phyloP scores from a whole-genome alignment of 2,113 vertebrate genomes.

The Motacilla tschutschensis region DNA sequence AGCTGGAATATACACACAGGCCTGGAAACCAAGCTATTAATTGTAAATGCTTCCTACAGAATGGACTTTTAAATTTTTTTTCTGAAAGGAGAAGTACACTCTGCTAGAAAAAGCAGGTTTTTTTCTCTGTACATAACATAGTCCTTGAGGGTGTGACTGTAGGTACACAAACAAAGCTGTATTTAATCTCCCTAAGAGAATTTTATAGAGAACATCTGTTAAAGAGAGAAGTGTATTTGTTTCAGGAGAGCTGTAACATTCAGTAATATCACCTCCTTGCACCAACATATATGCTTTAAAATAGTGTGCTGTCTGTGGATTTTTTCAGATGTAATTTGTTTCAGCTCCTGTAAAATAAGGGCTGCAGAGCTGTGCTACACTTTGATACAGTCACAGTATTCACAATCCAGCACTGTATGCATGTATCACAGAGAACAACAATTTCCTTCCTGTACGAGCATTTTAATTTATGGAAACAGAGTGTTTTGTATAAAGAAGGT shows the following conservation, averaged over 20 bases:
- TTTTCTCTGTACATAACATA: not conserved
- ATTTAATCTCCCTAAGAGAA: not conserved
- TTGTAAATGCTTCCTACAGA: not conserved
- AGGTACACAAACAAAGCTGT: constrained; percentile 25
- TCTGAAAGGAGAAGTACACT: constrained; percentile 5
- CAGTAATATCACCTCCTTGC: not conserved
- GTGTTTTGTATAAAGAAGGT: constrained; percentile 60
- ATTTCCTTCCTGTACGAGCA: constrained; percentile 27
- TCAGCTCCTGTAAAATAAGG: constrained; percentile 4
- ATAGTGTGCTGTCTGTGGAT: not conserved
- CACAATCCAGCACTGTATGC: not conserved
- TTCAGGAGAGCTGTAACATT: not conserved
- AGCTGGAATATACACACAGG: not conserved
- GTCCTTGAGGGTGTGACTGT: not conserved
- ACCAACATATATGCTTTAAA: not conserved
- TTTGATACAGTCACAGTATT: not conserved
- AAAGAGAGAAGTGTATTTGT: not conserved
- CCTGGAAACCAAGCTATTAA: not conserved
- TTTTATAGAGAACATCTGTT: constrained; percentile 15
- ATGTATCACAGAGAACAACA: not conserved
- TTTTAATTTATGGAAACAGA: constrained; percentile 60
- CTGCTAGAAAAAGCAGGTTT: not conserved
- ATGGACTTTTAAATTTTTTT: not conserved
- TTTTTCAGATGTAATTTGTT: not conserved
- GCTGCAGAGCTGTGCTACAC: not conserved